phyloP scores from a whole-genome alignment of 2,113 vertebrate species.

The Engystomops pustulosus region DNA sequence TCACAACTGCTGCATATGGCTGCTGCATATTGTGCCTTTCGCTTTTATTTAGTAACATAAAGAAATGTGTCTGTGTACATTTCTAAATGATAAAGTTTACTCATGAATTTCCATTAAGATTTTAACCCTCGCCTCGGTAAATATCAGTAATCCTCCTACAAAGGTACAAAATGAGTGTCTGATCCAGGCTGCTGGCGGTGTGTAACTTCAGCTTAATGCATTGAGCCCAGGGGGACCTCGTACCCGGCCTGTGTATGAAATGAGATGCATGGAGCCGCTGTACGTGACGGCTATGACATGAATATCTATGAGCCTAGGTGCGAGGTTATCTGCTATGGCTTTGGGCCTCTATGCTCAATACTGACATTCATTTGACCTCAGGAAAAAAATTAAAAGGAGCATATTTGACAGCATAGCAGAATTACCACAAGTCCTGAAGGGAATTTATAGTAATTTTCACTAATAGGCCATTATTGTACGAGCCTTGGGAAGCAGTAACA shows the following conservation, averaged over 20 bases:
- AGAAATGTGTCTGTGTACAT: background rate
- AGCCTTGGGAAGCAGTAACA: no score
- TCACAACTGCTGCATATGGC: no score
- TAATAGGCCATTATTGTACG: no score
- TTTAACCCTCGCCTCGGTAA: slow-evolving; percentile 36
- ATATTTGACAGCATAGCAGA: background rate
- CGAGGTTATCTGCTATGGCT: slow-evolving; percentile 2
- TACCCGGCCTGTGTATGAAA: slow-evolving; percentile 31
- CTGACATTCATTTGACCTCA: background rate
- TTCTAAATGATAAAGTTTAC: slow-evolving; percentile 37
- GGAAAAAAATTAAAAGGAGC: background rate
- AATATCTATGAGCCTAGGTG: slow-evolving; percentile 18
- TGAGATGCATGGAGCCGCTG: slow-evolving; percentile 32
- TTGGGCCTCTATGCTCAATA: background rate
- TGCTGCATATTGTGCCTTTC: background rate
- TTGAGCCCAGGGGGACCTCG: slow-evolving; percentile 31
- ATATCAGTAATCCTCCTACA: slow-evolving; percentile 50
- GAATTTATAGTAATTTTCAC: no score
- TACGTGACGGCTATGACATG: slow-evolving; percentile 4
- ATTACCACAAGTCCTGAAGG: background rate
- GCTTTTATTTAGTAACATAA: background rate
- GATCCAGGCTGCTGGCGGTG: slow-evolving; percentile 44
- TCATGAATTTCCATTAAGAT: slow-evolving; percentile 54
- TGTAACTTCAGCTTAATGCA: slow-evolving; percentile 50
- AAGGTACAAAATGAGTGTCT: slow-evolving; percentile 52